Evolutionary conservation across 2,888 invertebrate genomes (phyloP).

Genomic region (Mimas tiliae): DNA sequence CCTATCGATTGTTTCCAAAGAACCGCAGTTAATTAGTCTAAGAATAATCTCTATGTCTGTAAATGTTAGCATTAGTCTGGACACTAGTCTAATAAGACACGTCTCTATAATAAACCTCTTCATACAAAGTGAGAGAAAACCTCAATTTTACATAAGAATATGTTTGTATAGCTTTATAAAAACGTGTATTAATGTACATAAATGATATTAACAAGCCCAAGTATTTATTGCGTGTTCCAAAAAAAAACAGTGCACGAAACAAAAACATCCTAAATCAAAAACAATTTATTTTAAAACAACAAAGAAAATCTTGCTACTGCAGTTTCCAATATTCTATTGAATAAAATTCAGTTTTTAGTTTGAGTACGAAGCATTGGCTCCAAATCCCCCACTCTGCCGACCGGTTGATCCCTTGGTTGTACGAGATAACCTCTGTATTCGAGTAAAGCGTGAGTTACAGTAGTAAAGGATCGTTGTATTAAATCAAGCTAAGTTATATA

Average conservation of each 20-base stretch:
- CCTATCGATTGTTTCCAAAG: no score
- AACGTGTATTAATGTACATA: no score
- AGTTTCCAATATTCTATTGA: slow-evolving; percentile 8
- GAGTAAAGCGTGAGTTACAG: slow-evolving; percentile 33
- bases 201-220: no score
- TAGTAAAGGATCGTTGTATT: background rate
- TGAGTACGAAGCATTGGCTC: background rate
- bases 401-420: slow-evolving; percentile 7
- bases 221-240: no score
- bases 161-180: no score
- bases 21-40: no score
- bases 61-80: no score
- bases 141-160: no score
- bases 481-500: background rate
- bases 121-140: no score
- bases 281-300: background rate
- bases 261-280: background rate
- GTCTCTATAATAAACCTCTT: no score
- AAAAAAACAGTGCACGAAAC: background rate
- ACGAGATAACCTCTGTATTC: slow-evolving; percentile 26
- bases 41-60: no score
- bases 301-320: background rate
- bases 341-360: slow-evolving; percentile 12
- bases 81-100: no score
- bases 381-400: slow-evolving; percentile 5